Conservation (phyloP, 2,888 invertebrate species). For the Ophraella communa region DNA sequence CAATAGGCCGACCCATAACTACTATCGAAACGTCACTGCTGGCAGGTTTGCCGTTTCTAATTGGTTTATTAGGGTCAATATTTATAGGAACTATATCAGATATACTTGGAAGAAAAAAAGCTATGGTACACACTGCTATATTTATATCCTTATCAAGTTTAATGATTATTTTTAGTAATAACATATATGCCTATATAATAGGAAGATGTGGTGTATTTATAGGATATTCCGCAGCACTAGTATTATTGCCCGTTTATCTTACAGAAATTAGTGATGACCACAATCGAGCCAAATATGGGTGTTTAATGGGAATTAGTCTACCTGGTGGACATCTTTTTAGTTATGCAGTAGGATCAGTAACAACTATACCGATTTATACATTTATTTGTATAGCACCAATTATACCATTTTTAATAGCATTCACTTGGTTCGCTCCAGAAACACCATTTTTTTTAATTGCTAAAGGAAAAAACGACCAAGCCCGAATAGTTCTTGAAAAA, state of each 20-base stretch:
- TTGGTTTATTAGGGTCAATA: background rate
- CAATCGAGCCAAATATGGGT: conserved; percentile 3
- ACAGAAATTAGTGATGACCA: background rate
- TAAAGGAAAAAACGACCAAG: background rate
- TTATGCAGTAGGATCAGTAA: background rate
- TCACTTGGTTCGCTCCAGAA: background rate
- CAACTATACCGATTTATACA: background rate
- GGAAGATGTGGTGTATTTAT: background rate
- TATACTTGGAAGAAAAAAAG: background rate
- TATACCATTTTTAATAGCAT: background rate
- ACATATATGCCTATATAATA: conserved; percentile 1
- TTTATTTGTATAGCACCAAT: background rate
- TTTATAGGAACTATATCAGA: background rate
- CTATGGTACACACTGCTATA: background rate
- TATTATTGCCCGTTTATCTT: background rate
- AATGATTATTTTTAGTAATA: background rate
- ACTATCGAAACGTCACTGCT: background rate
- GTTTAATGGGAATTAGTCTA: background rate
- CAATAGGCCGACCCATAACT: conserved; percentile 4
- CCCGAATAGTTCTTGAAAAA: background rate
- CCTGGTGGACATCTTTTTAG: background rate
- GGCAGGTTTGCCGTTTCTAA: background rate
- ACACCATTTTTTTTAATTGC: background rate
- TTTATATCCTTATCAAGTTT: background rate
- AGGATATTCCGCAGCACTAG: background rate